Conservation (phyloP, 2,113 vertebrate species). For the Agapornis roseicollis region DNA sequence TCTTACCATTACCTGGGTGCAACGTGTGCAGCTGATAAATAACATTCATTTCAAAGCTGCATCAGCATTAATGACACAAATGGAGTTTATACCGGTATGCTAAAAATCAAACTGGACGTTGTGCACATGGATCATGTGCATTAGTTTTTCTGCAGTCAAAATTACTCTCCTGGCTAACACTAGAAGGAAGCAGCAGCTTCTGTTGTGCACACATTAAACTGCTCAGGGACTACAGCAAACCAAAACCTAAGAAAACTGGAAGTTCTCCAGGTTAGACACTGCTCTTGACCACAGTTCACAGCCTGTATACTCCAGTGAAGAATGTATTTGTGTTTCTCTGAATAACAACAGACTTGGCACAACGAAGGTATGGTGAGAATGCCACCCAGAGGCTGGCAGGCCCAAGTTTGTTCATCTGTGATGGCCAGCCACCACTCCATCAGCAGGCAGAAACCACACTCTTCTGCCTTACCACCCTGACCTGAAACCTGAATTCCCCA, state of each 20-base stretch:
- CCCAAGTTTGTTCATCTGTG: neutral
- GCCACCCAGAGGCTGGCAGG: neutral
- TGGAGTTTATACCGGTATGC: neutral
- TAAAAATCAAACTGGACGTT: neutral
- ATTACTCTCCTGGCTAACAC: neutral
- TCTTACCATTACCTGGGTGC: neutral
- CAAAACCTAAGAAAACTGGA: neutral
- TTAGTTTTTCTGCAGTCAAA: neutral
- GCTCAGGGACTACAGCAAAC: neutral
- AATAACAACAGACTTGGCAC: neutral
- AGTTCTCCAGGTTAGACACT: neutral
- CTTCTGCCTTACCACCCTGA: neutral
- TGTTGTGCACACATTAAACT: neutral
- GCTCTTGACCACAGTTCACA: neutral
- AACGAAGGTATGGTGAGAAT: neutral
- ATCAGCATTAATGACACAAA: neutral
- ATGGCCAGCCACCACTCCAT: neutral
- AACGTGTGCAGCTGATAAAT: neutral
- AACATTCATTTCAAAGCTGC: neutral
- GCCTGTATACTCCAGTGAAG: neutral
- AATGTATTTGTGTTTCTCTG: neutral
- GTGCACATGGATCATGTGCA: neutral
- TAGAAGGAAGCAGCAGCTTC: neutral
- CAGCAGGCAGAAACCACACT: neutral
- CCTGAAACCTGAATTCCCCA: neutral